phyloP scores from a whole-genome alignment of 2,888 invertebrate species.

The Litoditis marina region DNA sequence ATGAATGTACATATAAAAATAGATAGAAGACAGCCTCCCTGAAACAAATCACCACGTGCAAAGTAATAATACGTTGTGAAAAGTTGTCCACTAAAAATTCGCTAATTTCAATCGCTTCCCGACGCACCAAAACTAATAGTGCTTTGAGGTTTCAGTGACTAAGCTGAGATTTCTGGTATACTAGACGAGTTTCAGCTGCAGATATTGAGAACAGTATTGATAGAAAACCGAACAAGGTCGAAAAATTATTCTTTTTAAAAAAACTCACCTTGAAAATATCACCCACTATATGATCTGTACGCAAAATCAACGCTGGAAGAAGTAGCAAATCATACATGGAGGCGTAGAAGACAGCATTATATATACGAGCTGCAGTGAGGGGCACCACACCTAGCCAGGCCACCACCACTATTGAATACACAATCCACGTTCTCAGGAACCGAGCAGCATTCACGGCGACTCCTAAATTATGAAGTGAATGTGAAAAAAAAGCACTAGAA shows the following conservation, averaged over 20 bases:
- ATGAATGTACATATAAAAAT: slow-evolving; percentile 82
- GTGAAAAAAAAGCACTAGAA: background rate
- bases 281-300: slow-evolving; percentile 46
- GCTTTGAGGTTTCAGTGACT: too few species aligned
- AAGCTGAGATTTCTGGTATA: too few species aligned
- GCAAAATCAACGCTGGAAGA: slow-evolving; percentile 42
- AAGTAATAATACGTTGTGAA: too few species aligned
- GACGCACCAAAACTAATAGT: too few species aligned
- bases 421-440: slow-evolving; percentile 92
- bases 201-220: background rate
- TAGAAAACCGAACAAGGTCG: background rate
- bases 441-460: slow-evolving; percentile 70
- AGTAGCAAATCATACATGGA: slow-evolving; percentile 33
- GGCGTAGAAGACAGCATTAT: slow-evolving; percentile 51
- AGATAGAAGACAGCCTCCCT: slow-evolving; percentile 88
- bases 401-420: slow-evolving; percentile 90
- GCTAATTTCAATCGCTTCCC: background rate
- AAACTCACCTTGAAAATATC: slow-evolving; percentile 67
- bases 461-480: slow-evolving; percentile 22
- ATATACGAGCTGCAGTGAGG: slow-evolving; percentile 34
- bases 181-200: too few species aligned
- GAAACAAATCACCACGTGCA: background rate
- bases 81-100: background rate
- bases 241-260: too few species aligned
- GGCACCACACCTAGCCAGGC: slow-evolving; percentile 85